Evolutionary conservation across 2,888 invertebrate genomes (phyloP).

Genomic region (Seira musarum): DNA sequence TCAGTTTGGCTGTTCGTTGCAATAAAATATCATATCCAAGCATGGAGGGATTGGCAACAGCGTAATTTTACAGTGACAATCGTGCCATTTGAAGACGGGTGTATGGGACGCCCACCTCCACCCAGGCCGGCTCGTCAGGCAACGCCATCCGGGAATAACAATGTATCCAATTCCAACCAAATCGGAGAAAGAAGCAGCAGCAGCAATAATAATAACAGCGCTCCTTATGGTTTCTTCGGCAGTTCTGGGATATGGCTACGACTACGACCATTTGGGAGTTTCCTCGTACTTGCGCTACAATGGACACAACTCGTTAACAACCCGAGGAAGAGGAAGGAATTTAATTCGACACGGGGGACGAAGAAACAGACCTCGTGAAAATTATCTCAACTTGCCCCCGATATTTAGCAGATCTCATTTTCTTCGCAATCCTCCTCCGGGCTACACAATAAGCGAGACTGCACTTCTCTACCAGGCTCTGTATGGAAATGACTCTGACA

Average conservation of each 20-base stretch:
- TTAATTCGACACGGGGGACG: neutral
- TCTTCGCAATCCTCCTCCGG: slow-evolving; percentile 38
- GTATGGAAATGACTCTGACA: slow-evolving; percentile 45
- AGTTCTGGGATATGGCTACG: neutral
- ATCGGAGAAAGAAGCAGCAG: neutral
- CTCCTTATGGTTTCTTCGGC: neutral
- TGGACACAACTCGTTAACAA: too few relatives aligned
- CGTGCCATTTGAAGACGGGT: slow-evolving; percentile 61
- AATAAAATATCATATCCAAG: slow-evolving; percentile 66
- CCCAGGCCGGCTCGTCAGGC: slow-evolving; percentile 20
- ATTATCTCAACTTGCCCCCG: slow-evolving; percentile 32
- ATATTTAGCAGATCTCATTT: slow-evolving; percentile 39
- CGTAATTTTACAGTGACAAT: slow-evolving; percentile 68
- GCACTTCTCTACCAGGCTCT: slow-evolving; percentile 43
- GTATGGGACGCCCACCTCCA: slow-evolving; percentile 53
- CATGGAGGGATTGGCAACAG: slow-evolving; percentile 68
- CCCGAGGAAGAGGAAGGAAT: slow-evolving; percentile 12
- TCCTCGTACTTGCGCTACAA: neutral
- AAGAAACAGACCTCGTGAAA: too few relatives aligned
- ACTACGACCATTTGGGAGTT: neutral
- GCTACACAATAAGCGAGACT: slow-evolving; percentile 49
- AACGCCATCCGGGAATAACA: neutral
- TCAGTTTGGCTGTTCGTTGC: slow-evolving; percentile 69
- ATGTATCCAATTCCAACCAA: too few relatives aligned
- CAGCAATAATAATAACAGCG: slow-evolving; percentile 8